A percentile compares a stretch with the other conserved stretches of the same genome.
Evolutionary conservation across 1,140 invertebrate genomes (phyloP).

Genomic region (Papilio dardanus): DNA sequence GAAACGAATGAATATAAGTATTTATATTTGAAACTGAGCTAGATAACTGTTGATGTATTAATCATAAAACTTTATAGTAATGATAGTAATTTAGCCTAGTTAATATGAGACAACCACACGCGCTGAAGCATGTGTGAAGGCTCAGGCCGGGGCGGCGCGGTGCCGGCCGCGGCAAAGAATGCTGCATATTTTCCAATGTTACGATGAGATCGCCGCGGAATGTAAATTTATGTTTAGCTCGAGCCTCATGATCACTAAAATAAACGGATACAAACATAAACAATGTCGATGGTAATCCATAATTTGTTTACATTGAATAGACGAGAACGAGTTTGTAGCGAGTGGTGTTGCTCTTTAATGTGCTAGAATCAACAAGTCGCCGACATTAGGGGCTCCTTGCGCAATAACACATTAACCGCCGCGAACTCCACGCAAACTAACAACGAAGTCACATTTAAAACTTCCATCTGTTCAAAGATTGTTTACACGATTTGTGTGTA

Average conservation of each 20-base stretch:
- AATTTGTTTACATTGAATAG: background rate
- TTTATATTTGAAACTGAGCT: no score
- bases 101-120: background rate
- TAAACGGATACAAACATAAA: conserved; percentile 19
- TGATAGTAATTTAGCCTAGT: no score
- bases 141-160: background rate
- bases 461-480: background rate
- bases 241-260: conserved; percentile 14
- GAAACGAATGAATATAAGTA: background rate
- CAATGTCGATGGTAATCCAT: conserved; percentile 20
- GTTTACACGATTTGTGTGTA: background rate
- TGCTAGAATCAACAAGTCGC: conserved; percentile 11
- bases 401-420: background rate
- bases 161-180: background rate
- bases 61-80: no score
- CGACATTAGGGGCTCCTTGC: background rate
- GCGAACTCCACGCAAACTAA: background rate
- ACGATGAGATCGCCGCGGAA: background rate
- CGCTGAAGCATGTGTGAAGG: conserved; percentile 9
- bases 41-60: no score
- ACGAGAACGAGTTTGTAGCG: conserved; percentile 17
- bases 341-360: background rate
- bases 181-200: conserved; percentile 7
- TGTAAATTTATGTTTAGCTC: conserved; percentile 9
- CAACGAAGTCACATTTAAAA: background rate